Percentiles rank a stretch among this genome's conserved stretches.
phyloP scores from a whole-genome alignment of 2,888 invertebrate genomes.

The Trachelus troglodyta region DNA sequence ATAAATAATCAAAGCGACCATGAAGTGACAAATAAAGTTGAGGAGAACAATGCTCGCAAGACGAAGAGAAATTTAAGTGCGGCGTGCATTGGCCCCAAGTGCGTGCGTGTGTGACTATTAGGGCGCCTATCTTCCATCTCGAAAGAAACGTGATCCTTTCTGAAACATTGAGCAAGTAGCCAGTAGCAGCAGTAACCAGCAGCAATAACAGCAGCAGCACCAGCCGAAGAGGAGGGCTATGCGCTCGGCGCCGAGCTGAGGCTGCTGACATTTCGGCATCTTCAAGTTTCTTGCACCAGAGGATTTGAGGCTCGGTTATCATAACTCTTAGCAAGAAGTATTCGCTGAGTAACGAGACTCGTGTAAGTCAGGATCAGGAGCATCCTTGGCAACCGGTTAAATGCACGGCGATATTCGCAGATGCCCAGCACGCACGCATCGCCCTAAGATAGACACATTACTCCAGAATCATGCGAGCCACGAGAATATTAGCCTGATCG shows the following conservation, averaged over 20 bases:
- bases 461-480: constrained; percentile 26
- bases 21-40: constrained; percentile 66
- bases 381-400: constrained; percentile 25
- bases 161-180: not conserved
- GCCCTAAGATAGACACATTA: not conserved
- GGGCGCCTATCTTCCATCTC: not conserved
- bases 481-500: constrained; percentile 16
- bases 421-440: not conserved
- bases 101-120: not conserved
- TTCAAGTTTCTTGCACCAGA: constrained; percentile 26
- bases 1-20: constrained; percentile 66
- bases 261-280: constrained; percentile 48
- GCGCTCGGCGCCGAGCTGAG: constrained; percentile 34
- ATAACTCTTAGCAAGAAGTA: not conserved
- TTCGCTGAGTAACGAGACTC: not conserved
- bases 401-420: constrained; percentile 26
- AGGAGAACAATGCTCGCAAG: constrained; percentile 58
- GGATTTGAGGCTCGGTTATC: not conserved
- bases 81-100: constrained; percentile 38
- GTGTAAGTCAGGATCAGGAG: not conserved
- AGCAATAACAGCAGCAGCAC: constrained; percentile 44
- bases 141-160: not conserved
- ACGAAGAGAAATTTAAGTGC: constrained; percentile 28
- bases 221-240: constrained; percentile 35
- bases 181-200: constrained; percentile 61